These are phyloP conservation scores for Neosilurus mollespiculum DNA, from an alignment of 2,797 vertebrate species.

Conservation along the genomic window DNA sequence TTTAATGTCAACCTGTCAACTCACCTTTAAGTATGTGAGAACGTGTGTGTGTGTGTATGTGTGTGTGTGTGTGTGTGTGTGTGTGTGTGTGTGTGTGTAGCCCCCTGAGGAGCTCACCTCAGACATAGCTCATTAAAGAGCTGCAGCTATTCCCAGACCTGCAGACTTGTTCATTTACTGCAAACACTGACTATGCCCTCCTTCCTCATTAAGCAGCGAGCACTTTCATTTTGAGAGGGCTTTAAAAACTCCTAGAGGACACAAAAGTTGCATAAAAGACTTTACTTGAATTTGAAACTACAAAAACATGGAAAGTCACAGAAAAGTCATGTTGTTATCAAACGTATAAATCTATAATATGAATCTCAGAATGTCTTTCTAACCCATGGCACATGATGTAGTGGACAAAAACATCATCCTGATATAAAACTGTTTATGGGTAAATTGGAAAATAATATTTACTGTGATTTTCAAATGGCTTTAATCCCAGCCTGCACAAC, in stretches of 20 bases:
- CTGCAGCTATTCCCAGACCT: slow-evolving; percentile 57
- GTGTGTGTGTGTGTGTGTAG: slow-evolving; percentile 42
- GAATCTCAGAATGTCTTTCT: slow-evolving; percentile 23
- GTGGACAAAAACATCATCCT: slow-evolving; percentile 31
- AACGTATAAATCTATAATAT: not conserved
- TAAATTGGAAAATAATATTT: slow-evolving; percentile 37
- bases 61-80: slow-evolving; percentile 36
- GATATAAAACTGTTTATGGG: slow-evolving; percentile 30
- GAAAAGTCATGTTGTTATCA: slow-evolving; percentile 48
- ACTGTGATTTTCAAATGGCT: slow-evolving; percentile 42
- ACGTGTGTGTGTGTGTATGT: slow-evolving; percentile 38
- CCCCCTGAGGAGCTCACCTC: slow-evolving; percentile 62
- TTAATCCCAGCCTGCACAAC: slow-evolving; percentile 34
- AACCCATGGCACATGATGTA: not conserved
- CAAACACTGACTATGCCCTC: slow-evolving; percentile 56
- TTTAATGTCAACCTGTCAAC: slow-evolving; percentile 46
- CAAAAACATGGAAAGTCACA: slow-evolving; percentile 62
- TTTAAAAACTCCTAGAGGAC: slow-evolving; percentile 66
- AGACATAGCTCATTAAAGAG: slow-evolving; percentile 71
- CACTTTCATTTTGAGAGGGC: slow-evolving; percentile 63
- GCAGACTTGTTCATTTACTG: slow-evolving; percentile 62
- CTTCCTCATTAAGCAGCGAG: slow-evolving; percentile 63
- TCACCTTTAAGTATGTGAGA: slow-evolving; percentile 55
- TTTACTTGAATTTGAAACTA: not conserved
- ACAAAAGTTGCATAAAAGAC: slow-evolving; percentile 39